Evolutionary conservation across 2,888 invertebrate genomes (phyloP), one percentile per base, ranked within the genome.

Genomic region (Campoplex capitator): DNA sequence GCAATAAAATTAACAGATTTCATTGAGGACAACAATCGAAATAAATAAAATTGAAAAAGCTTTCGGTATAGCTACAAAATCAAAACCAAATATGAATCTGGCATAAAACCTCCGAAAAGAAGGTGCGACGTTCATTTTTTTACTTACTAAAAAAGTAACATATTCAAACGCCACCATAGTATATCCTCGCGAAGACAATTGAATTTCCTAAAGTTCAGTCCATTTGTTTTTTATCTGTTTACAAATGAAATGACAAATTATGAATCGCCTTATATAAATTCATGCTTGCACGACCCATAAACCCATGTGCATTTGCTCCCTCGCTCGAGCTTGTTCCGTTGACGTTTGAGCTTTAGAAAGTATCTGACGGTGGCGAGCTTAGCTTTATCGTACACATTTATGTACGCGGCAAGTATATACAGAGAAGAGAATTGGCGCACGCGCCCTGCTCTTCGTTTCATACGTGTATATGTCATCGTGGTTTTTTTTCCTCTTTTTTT

Each of bases 261-360:
- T 62, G 62, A 62, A 62, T 62, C 32, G 6, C 62, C 62, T 16
- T 62, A 32, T 62, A 62, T 32, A 62, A 16, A 28, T 62, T 32
- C 71, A 68, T 71, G 48, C 71, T 38, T n/a, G 58, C 62, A 58
- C 56, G 54, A 51, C 51, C 65, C 23, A 16, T 71, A 79, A 83
- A 83, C 67, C 70, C 78, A 67, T 32, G 75, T 35, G 74, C 35
- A n/a, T 65, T 78, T 78, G 38, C 35, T 45, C 75, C 80, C 65
- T 45, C 9, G 28, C 38, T 13, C 45, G 38, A 62, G 78, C 65
- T 76, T 81, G 81, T 74, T 68, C 87, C 87, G 88, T 89, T 89
- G 89, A 89, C 88, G 88, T 89, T 89, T 86, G 86, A 88, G 89
- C 89, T 89, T 89, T 88, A 62, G 78, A 85, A 89, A 87, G 84